phyloP scores from a whole-genome alignment of 2,797 vertebrate genomes.

The Acrossocheilus wenchowensis region DNA sequence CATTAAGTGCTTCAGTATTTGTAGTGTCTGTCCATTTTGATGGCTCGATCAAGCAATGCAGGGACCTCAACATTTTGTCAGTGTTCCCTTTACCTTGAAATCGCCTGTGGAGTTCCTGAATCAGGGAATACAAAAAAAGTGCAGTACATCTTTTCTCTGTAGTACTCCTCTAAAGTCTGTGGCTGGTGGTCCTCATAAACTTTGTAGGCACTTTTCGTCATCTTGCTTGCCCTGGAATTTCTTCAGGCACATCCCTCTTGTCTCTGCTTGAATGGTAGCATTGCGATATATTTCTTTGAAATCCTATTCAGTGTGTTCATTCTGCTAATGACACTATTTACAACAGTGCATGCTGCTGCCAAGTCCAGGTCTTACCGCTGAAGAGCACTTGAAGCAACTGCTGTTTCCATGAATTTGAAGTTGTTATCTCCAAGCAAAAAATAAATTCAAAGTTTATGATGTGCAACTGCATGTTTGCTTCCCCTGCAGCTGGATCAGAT shows the following conservation, averaged over 20 bases:
- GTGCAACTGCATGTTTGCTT: slow-evolving; percentile 4
- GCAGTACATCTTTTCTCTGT: not conserved
- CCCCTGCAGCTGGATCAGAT: slow-evolving; percentile 33
- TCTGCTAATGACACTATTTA: slow-evolving; percentile 17
- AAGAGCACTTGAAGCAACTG: slow-evolving; percentile 32
- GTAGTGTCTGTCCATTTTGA: too few relatives aligned
- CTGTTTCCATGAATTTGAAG: not conserved
- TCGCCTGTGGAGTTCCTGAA: too few relatives aligned
- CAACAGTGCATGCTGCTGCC: slow-evolving; percentile 34
- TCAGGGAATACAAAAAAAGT: too few relatives aligned
- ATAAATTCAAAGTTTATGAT: slow-evolving; percentile 26
- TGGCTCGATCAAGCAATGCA: too few relatives aligned
- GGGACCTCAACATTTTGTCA: too few relatives aligned
- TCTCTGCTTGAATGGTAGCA: slow-evolving; percentile 20
- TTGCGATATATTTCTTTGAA: slow-evolving; percentile 22
- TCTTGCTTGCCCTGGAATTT: slow-evolving; percentile 7
- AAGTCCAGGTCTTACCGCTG: slow-evolving; percentile 33
- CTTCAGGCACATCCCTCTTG: not conserved
- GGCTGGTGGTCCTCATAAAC: slow-evolving; percentile 3
- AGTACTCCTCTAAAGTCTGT: slow-evolving; percentile 21
- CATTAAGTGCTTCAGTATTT: too few relatives aligned
- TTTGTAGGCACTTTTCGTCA: slow-evolving; percentile 10
- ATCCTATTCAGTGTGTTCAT: slow-evolving; percentile 16
- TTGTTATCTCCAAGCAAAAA: slow-evolving; percentile 32
- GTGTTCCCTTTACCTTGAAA: too few relatives aligned